A percentile compares a stretch with the other conserved stretches of the same genome.
Conservation (phyloP, 2,797 vertebrate species). For the Rachycentron canadum region DNA sequence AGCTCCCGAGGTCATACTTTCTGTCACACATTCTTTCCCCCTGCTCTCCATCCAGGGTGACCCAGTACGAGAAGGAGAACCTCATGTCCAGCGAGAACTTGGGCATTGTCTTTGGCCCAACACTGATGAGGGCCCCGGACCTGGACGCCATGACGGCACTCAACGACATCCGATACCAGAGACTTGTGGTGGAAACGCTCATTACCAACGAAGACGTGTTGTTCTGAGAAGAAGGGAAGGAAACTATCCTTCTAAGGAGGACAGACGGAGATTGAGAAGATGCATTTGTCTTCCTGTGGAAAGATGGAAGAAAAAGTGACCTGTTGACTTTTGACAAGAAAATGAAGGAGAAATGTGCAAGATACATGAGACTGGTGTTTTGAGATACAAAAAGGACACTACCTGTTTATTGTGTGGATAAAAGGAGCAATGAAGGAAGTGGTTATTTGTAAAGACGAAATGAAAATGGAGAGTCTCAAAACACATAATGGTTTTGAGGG, state of each 20-base stretch:
- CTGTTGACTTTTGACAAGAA: conserved; percentile 20
- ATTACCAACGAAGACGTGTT: conserved; percentile 98
- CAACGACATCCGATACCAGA: conserved; percentile 98
- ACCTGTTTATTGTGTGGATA: conserved; percentile 24
- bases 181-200: conserved; percentile 97
- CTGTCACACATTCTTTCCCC: not conserved
- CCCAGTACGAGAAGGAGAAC: conserved; percentile 94
- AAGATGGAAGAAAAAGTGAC: conserved; percentile 17
- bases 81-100: conserved; percentile 98
- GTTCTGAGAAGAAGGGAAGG: conserved; percentile 86
- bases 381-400: not conserved
- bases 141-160: conserved; percentile 97
- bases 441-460: conserved; percentile 19
- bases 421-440: conserved; percentile 43
- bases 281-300: conserved; percentile 10
- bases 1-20: not conserved
- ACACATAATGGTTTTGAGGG: not conserved
- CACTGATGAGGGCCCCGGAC: conserved; percentile 96
- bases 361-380: conserved; percentile 7
- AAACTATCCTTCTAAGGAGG: not conserved
- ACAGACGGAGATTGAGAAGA: conserved; percentile 6
- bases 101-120: conserved; percentile 98
- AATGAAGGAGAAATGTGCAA: conserved; percentile 33
- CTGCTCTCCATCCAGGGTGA: conserved; percentile 86
- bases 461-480: not conserved